A percentile compares a stretch with the other conserved stretches of the same genome.
Evolutionary conservation across 1,140 invertebrate genomes (phyloP).

Genomic region (Heliconius hewitsoni): DNA sequence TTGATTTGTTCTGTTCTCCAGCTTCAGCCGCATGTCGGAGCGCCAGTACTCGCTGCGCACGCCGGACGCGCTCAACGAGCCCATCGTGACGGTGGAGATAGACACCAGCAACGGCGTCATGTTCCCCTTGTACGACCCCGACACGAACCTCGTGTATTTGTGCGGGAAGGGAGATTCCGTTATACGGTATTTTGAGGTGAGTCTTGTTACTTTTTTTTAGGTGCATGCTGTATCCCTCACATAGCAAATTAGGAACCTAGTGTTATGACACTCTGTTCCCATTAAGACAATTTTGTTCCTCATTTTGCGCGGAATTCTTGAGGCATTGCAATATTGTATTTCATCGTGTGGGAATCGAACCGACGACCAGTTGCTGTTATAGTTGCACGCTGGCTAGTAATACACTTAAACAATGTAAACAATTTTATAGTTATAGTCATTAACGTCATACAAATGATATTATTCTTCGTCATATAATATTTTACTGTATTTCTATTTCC

Average conservation of each 20-base stretch:
- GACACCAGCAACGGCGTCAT: conserved; percentile 99
- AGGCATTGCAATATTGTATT: no score
- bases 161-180: conserved; percentile 57
- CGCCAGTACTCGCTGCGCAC: conserved; percentile 96
- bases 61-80: conserved; percentile 93
- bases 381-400: no score
- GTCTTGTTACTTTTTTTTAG: no score
- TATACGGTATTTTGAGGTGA: not conserved
- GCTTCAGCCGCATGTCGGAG: conserved; percentile 86
- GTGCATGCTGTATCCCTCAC: not conserved
- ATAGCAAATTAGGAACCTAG: not conserved
- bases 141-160: conserved; percentile 97
- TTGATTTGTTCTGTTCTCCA: not conserved
- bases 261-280: no score
- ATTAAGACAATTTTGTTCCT: no score
- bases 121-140: conserved; percentile 98
- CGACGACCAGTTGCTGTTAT: no score
- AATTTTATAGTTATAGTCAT: no score
- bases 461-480: not conserved
- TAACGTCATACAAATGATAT: no score
- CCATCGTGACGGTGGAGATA: conserved; percentile 96
- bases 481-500: conserved; percentile 51
- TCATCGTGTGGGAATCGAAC: no score
- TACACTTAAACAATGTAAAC: no score
- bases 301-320: no score